phyloP scores from a whole-genome alignment of 2,888 invertebrate species.

The Tethea ocularis region DNA sequence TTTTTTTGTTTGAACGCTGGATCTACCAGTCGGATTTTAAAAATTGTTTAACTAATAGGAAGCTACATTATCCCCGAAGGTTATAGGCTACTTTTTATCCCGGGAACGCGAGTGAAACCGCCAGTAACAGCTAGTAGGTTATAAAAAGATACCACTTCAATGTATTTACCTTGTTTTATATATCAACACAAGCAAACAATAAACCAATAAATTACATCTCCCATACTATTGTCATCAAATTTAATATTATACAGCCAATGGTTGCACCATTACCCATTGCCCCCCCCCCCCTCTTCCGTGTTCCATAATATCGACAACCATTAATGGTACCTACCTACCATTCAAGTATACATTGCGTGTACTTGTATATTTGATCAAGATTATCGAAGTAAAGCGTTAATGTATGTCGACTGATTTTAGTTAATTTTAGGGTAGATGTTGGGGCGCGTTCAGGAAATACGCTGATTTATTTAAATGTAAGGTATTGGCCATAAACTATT shows the following conservation, averaged over 20 bases:
- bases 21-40: no score
- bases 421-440: constrained; percentile 14
- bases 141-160: no score
- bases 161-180: no score
- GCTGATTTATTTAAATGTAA: constrained; percentile 44
- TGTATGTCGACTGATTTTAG: constrained; percentile 9
- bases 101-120: no score
- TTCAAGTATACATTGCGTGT: constrained; percentile 16
- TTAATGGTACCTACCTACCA: not conserved
- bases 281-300: constrained; percentile 40
- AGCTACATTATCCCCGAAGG: no score
- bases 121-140: no score
- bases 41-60: no score
- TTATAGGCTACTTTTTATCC: no score
- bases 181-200: constrained; percentile 14
- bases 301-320: constrained; percentile 26
- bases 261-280: constrained; percentile 34
- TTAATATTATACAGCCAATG: constrained; percentile 27
- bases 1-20: no score
- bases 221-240: constrained; percentile 29
- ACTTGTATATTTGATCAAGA: not conserved
- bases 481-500: constrained; percentile 2
- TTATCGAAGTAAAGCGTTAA: constrained; percentile 7
- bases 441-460: constrained; percentile 45
- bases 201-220: constrained; percentile 26